Base-by-base conservation (phyloP, 2,113 vertebrate genomes). In the Orthonyx spaldingii region DNA sequence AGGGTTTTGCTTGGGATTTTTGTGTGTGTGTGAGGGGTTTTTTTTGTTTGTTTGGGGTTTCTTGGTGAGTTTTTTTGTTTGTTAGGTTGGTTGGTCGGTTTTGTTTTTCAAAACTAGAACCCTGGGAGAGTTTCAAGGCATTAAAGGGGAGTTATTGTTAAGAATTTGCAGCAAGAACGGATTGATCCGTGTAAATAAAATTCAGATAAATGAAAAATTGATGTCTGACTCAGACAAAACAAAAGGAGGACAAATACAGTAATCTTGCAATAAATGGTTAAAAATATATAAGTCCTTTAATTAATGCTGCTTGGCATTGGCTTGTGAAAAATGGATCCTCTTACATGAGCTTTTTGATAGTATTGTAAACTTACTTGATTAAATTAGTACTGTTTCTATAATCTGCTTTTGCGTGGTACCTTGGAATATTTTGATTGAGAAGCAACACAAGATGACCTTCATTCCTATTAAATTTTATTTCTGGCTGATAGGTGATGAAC, bases 401-500 rank as follows among this genome's bases (percentile, higher is more conserved):
- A 69, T 27, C 20, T 28, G 13, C n/a, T 87, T 87, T 87, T 61
- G 12, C 65, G 50, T 59, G 35, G 11, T 79, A n/a, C 39, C 16
- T 41, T 63, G 47, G 30, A 85, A 61, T 57, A 50, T 75, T 65
- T 69, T 88, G n/a, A 23, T n/a, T 57, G 28, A 85, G 52, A 79
- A 88, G 42, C 26, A 75, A 20, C 28, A n/a, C 28, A 53, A 61
- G 55, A 47, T 89, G 64, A 92, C 69, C 35, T 82, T 79, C 16
- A 22, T 42, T 87, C 27, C 55, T 65, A 13, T 64, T 52, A 55
- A 82, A 46, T 65, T 80, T 82, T 74, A 49, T 84, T 84, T 89
- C 69, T 78, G 52, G 42, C 63, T 93, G 47, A 26, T 23, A 50
- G 60, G 56, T 79, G 74, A 74, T 82, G 85, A 93, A 63, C 64